phyloP scores from a whole-genome alignment of 2,888 invertebrate genomes.

The Sesia apiformis region DNA sequence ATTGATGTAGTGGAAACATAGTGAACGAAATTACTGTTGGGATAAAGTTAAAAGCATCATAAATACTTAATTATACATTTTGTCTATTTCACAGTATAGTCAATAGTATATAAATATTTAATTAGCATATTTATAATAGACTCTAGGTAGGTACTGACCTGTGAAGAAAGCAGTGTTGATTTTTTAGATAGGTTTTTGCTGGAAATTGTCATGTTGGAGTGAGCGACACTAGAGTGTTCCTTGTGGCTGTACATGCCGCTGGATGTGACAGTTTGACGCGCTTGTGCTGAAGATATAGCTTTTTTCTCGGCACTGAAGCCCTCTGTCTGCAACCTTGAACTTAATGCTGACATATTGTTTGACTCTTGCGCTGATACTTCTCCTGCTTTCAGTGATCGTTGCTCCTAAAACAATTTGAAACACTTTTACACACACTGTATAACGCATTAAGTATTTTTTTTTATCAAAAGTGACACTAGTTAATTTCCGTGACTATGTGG shows the following conservation, averaged over 20 bases:
- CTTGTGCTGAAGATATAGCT: constrained; percentile 82
- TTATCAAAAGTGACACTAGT: no score
- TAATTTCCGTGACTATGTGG: no score
- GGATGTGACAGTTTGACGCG: constrained; percentile 86
- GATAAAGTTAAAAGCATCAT: no score
- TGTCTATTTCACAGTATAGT: neutral
- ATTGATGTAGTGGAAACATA: no score
- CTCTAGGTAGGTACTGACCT: constrained; percentile 30
- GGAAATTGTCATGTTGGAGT: constrained; percentile 86
- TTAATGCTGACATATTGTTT: constrained; percentile 87
- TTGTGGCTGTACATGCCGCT: constrained; percentile 86
- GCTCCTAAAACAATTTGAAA: constrained; percentile 78
- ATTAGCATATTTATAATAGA: neutral
- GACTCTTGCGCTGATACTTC: constrained; percentile 90
- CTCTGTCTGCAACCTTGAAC: constrained; percentile 89
- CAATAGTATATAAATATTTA: neutral
- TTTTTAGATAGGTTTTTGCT: constrained; percentile 82
- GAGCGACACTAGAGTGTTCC: constrained; percentile 79
- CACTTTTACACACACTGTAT: no score
- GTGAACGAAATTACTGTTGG: no score
- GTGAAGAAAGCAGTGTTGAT: constrained; percentile 73
- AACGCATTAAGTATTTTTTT: no score
- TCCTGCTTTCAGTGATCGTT: constrained; percentile 86
- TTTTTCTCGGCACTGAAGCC: constrained; percentile 90
- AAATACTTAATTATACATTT: neutral